phyloP scores from a whole-genome alignment of 2,113 vertebrate species.

The Hemibates koningsi region DNA sequence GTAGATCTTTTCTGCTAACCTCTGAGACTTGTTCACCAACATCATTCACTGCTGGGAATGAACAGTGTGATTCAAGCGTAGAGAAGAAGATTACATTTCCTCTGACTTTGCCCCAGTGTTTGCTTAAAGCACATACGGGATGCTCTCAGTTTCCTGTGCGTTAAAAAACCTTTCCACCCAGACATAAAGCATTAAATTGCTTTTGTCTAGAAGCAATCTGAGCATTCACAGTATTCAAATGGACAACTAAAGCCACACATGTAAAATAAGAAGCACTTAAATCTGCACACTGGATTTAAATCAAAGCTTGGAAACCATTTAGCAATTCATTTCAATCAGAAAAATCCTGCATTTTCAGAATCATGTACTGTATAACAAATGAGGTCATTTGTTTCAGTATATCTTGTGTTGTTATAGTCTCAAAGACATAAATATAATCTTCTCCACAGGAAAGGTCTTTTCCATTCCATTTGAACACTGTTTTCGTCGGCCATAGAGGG shows the following conservation, averaged over 20 bases:
- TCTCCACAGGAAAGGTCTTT: not conserved
- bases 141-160: not conserved
- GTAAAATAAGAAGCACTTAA: not conserved
- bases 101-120: not conserved
- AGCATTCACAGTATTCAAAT: not conserved
- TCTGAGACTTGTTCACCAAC: conserved; percentile 9
- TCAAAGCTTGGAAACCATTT: not conserved
- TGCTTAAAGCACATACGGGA: not conserved
- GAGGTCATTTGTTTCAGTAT: not conserved
- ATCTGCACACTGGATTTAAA: not conserved
- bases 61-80: not conserved
- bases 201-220: not conserved
- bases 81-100: conserved; percentile 21
- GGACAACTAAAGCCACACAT: not conserved
- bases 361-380: not conserved
- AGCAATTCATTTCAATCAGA: not conserved
- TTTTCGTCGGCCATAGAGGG: not conserved
- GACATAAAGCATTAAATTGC: not conserved
- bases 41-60: conserved; percentile 26
- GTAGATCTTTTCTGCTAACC: conserved; percentile 5
- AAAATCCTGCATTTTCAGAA: not conserved
- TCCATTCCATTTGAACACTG: not conserved
- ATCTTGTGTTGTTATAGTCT: not conserved
- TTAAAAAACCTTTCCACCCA: not conserved
- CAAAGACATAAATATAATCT: not conserved